phyloP scores from a whole-genome alignment of 1,140 invertebrate genomes.

The Drosophila ironensis region DNA sequence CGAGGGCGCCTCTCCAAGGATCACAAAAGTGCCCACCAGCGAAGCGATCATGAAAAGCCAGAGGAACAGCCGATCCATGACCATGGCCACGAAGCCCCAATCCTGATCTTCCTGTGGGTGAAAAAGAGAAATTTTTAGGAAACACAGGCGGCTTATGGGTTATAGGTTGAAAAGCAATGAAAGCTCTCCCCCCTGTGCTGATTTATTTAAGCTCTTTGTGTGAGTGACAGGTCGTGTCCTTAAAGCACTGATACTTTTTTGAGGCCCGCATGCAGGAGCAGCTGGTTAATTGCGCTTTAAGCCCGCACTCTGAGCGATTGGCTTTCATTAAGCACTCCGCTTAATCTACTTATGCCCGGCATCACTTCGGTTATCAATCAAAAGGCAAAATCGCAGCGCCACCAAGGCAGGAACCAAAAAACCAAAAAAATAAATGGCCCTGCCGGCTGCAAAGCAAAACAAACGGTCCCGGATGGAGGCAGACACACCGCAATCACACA shows the following conservation, averaged over 20 bases:
- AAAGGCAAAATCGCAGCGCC: slow-evolving; percentile 43
- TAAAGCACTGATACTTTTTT: neutral
- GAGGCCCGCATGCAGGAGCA: slow-evolving; percentile 13
- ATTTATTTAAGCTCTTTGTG: no score
- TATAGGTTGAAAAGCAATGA: no score
- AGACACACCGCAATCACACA: slow-evolving; percentile 31
- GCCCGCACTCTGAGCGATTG: slow-evolving; percentile 67
- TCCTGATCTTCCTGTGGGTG: slow-evolving; percentile 95
- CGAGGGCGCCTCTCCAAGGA: slow-evolving; percentile 94
- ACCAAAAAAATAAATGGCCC: slow-evolving; percentile 34
- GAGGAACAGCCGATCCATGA: slow-evolving; percentile 97
- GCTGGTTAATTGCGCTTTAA: slow-evolving; percentile 49
- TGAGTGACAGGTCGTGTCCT: no score
- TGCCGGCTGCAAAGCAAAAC: slow-evolving; percentile 18
- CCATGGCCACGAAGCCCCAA: slow-evolving; percentile 99
- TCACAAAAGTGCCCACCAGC: slow-evolving; percentile 93
- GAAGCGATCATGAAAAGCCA: slow-evolving; percentile 97
- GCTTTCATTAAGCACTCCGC: slow-evolving; percentile 63
- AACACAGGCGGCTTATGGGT: no score
- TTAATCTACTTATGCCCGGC: slow-evolving; percentile 69
- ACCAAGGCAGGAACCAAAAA: slow-evolving; percentile 42
- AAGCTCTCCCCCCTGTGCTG: no score
- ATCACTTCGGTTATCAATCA: slow-evolving; percentile 68
- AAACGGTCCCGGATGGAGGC: neutral
- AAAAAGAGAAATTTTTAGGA: neutral